These are phyloP conservation scores for Zingel zingel DNA, from an alignment of 2,113 vertebrate species.

Conservation along the genomic window DNA sequence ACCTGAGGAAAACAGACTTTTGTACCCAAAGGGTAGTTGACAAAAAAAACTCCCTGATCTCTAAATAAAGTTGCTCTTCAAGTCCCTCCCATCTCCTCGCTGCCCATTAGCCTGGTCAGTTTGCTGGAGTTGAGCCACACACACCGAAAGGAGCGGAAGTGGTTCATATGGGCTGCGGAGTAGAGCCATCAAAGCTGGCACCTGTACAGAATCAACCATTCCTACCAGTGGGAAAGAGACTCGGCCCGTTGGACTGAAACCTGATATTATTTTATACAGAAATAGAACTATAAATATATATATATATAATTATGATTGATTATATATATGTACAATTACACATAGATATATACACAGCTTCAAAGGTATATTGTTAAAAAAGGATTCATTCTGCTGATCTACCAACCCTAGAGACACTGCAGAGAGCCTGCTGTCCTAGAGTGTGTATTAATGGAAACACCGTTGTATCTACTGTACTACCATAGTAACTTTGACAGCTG, in stretches of 20 bases:
- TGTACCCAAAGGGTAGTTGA: slow-evolving; percentile 70
- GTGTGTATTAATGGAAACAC: slow-evolving; percentile 86
- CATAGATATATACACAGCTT: slow-evolving; percentile 88
- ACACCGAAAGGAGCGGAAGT: slow-evolving; percentile 34
- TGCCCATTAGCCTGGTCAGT: slow-evolving; percentile 47
- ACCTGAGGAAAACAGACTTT: slow-evolving; percentile 76
- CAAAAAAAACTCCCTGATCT: slow-evolving; percentile 64
- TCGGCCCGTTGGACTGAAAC: slow-evolving; percentile 78
- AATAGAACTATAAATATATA: slow-evolving; percentile 82
- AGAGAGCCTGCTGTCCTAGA: slow-evolving; percentile 91
- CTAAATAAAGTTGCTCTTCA: slow-evolving; percentile 72
- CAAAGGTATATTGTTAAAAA: slow-evolving; percentile 85
- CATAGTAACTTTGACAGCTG: slow-evolving; percentile 88
- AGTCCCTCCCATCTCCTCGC: slow-evolving; percentile 69
- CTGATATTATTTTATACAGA: slow-evolving; percentile 87
- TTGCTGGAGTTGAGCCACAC: slow-evolving; percentile 44
- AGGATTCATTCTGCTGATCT: slow-evolving; percentile 88
- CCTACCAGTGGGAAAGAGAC: slow-evolving; percentile 78
- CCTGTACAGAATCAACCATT: slow-evolving; percentile 87
- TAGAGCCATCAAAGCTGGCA: slow-evolving; percentile 72
- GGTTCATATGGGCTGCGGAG: slow-evolving; percentile 59
- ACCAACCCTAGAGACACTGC: slow-evolving; percentile 84
- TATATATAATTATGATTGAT: slow-evolving; percentile 83
- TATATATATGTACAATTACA: slow-evolving; percentile 87
- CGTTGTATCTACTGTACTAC: slow-evolving; percentile 88